phyloP scores from a whole-genome alignment of 2,113 vertebrate species.

The Pseudorhombus dupliciocellatus region DNA sequence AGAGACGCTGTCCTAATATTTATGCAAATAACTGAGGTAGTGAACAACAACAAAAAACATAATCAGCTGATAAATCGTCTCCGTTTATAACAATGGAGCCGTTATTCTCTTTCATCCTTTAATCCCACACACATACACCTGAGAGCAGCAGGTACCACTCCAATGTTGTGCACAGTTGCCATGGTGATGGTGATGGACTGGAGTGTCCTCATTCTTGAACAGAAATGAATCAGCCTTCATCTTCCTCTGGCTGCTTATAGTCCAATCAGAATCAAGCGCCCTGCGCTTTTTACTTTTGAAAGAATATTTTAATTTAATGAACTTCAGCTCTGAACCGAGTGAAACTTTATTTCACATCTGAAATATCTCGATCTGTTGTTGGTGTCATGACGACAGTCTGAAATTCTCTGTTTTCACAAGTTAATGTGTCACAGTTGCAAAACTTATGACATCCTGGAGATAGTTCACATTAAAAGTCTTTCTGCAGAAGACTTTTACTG shows the following conservation, averaged over 20 bases:
- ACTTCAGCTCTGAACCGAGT: too few relatives aligned
- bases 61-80: too few relatives aligned
- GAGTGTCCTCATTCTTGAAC: too few relatives aligned
- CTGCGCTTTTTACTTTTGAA: too few relatives aligned
- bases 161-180: slow-evolving; percentile 38
- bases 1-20: neutral
- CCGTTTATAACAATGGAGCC: too few relatives aligned
- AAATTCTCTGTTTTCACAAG: neutral
- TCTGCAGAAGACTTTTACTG: neutral
- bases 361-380: too few relatives aligned
- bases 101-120: neutral
- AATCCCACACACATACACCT: slow-evolving; percentile 9
- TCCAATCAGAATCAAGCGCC: neutral
- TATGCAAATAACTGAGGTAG: slow-evolving; percentile 32
- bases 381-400: too few relatives aligned
- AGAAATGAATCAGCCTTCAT: neutral
- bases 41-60: neutral
- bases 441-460: neutral
- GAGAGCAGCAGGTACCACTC: slow-evolving; percentile 22
- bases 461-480: neutral
- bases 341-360: too few relatives aligned
- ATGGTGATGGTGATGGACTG: too few relatives aligned
- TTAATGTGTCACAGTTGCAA: neutral
- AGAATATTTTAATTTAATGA: too few relatives aligned
- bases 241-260: slow-evolving; percentile 3